Percentiles rank a stretch among this genome's conserved stretches.
Evolutionary conservation across 2,113 vertebrate species (phyloP).

Genomic region (Eptesicus fuscus): DNA sequence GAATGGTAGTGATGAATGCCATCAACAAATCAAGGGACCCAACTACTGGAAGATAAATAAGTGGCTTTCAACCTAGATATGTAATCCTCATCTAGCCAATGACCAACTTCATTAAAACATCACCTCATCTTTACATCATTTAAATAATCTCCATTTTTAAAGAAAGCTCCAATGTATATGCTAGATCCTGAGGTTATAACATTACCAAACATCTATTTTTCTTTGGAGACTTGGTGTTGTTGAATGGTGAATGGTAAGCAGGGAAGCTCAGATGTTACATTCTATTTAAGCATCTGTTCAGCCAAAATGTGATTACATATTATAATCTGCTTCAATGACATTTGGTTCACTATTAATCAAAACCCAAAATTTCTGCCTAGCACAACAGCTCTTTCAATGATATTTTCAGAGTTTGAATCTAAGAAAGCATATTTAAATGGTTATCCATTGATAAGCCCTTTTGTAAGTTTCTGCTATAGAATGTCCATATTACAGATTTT

Average conservation of each 20-base stretch:
- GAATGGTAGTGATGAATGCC: rapidly evolving
- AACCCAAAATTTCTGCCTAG: neutral
- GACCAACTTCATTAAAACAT: neutral
- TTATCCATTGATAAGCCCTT: neutral
- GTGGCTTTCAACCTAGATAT: neutral
- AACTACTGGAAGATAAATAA: rapidly evolving
- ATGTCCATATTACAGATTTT: neutral
- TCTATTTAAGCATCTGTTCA: constrained; percentile 36
- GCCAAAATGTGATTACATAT: constrained; percentile 6
- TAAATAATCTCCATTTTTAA: neutral
- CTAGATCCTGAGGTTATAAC: constrained; percentile 18
- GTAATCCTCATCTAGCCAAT: neutral
- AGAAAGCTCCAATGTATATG: neutral
- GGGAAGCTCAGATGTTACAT: constrained; percentile 12
- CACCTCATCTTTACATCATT: neutral
- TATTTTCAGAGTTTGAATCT: neutral
- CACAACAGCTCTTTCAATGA: neutral
- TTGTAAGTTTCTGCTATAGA: neutral
- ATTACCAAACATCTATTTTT: constrained; percentile 35
- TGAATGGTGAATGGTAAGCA: neutral
- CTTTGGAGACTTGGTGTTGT: neutral
- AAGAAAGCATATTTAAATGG: neutral
- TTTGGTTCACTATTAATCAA: constrained; percentile 10
- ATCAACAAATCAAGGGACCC: neutral
- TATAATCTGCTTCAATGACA: constrained; percentile 11